Evolutionary conservation across 2,888 invertebrate species (phyloP).

Genomic region (Sarcophaga variegata): DNA sequence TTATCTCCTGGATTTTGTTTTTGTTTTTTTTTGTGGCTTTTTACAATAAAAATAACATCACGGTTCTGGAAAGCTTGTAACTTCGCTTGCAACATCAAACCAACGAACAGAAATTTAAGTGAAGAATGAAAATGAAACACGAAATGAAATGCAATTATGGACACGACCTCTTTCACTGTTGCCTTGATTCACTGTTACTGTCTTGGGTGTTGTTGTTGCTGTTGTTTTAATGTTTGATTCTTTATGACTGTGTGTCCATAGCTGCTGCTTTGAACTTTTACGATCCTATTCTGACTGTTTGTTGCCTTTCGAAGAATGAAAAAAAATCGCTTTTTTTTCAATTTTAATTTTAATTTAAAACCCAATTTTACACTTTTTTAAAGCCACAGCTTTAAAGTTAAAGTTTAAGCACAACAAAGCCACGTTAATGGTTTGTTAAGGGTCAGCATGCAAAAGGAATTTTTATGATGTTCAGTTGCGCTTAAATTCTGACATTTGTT

Average conservation of each 20-base stretch:
- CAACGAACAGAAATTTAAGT: not conserved
- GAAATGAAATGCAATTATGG: conserved; percentile 56
- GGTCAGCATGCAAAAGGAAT: not conserved
- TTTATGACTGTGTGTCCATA: conserved; percentile 21
- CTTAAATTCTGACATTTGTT: not conserved
- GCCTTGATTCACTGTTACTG: conserved; percentile 25
- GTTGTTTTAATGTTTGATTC: not conserved
- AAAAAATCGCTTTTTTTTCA: conserved; percentile 18
- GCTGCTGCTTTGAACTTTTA: conserved; percentile 54
- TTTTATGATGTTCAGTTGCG: not conserved
- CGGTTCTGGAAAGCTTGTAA: conserved; percentile 28
- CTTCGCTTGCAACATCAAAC: not conserved
- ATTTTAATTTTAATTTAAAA: conserved; percentile 58
- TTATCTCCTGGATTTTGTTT: not conserved
- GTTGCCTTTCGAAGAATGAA: not conserved
- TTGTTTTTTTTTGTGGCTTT: conserved; percentile 8
- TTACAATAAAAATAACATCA: conserved; percentile 38
- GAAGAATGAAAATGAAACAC: conserved; percentile 17
- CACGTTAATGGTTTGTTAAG: not conserved
- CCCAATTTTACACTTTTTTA: conserved; percentile 23
- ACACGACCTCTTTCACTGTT: conserved; percentile 59
- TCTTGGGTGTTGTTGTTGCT: not conserved
- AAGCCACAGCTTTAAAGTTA: conserved; percentile 12
- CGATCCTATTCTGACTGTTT: conserved; percentile 1
- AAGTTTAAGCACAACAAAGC: not conserved